Conservation (phyloP, 1,140 invertebrate genomes). For the Rhagoletis pomonella region DNA sequence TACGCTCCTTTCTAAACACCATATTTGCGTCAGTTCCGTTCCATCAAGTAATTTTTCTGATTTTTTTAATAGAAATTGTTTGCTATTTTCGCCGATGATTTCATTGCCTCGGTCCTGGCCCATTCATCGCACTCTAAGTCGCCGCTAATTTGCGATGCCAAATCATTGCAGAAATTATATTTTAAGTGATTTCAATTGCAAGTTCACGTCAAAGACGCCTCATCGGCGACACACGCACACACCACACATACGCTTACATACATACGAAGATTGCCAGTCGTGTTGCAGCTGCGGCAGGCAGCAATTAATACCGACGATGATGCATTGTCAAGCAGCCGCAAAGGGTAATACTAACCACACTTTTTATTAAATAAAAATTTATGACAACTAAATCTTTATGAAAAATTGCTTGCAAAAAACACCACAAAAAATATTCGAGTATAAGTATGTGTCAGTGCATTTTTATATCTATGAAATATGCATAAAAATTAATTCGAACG, state of each 20-base stretch:
- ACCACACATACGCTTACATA: slow-evolving; percentile 50
- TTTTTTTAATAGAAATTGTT: not conserved
- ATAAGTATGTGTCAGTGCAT: no score
- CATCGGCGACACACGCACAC: not conserved
- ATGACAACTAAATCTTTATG: not conserved
- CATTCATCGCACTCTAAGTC: not conserved
- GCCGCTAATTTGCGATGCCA: slow-evolving; percentile 7
- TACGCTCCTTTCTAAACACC: no score
- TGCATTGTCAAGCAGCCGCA: slow-evolving; percentile 9
- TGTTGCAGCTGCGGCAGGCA: slow-evolving; percentile 23
- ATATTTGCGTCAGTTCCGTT: no score
- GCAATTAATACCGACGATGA: not conserved
- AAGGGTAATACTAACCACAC: not conserved
- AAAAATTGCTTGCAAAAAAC: not conserved
- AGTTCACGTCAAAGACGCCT: not conserved
- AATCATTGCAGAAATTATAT: slow-evolving; percentile 64
- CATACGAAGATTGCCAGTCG: slow-evolving; percentile 50
- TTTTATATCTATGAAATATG: not conserved
- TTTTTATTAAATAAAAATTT: not conserved
- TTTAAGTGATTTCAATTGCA: slow-evolving; percentile 49
- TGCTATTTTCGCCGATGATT: slow-evolving; percentile 29
- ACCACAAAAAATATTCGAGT: no score
- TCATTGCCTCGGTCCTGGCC: not conserved
- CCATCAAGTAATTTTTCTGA: not conserved
- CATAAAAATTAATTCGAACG: not conserved